phyloP scores from a whole-genome alignment of 2,888 invertebrate genomes.

The Phania funesta region DNA sequence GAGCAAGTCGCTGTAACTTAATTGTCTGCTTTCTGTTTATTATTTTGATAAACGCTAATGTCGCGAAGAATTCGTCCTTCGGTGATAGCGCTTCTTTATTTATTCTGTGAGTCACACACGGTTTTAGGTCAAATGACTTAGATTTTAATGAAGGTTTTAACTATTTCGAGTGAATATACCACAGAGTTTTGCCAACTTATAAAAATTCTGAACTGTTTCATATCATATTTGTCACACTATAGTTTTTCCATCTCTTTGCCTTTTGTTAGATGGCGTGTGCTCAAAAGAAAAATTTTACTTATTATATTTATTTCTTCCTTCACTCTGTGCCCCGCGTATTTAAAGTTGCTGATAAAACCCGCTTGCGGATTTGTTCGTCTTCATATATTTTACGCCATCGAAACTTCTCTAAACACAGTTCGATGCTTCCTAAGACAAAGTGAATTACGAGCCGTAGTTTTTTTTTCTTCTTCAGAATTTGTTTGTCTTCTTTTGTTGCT shows the following conservation, averaged over 20 bases:
- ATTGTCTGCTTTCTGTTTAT: too few relatives aligned
- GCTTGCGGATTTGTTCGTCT: constrained; percentile 10
- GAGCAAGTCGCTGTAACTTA: too few relatives aligned
- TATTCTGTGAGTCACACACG: too few relatives aligned
- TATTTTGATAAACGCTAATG: too few relatives aligned
- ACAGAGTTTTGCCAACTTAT: background rate
- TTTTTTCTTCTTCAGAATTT: constrained; percentile 7
- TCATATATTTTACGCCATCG: constrained; percentile 18
- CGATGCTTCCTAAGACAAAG: background rate
- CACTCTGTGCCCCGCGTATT: background rate
- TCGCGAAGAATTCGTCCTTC: too few relatives aligned
- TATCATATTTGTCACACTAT: background rate
- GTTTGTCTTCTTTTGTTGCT: background rate
- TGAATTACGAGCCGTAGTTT: constrained; percentile 20
- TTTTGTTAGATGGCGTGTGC: constrained; percentile 49
- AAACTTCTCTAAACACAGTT: background rate
- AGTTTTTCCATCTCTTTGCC: background rate
- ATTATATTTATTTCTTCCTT: constrained; percentile 20
- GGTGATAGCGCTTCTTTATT: too few relatives aligned
- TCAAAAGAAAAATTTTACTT: constrained; percentile 32
- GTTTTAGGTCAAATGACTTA: too few relatives aligned
- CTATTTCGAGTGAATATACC: too few relatives aligned
- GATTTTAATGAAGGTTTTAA: too few relatives aligned
- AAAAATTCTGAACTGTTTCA: background rate
- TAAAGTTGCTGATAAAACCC: constrained; percentile 41